phyloP scores from a whole-genome alignment of 2,888 invertebrate genomes.

The Drosophila setosimentum region DNA sequence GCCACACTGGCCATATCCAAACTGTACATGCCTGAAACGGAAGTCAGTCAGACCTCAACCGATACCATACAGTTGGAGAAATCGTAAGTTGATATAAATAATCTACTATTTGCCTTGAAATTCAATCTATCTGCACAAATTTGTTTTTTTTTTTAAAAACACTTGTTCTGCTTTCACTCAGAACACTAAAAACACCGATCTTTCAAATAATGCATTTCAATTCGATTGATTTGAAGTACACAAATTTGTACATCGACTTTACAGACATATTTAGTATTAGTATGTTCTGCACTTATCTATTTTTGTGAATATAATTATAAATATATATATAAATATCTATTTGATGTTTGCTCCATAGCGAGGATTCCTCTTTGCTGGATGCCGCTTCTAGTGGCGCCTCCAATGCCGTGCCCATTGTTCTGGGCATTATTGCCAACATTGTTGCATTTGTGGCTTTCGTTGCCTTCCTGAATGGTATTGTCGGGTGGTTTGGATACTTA shows the following conservation, averaged over 20 bases:
- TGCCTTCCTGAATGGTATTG: constrained; percentile 92
- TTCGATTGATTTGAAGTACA: too few relatives aligned
- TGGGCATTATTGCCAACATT: constrained; percentile 95
- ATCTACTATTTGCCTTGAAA: too few relatives aligned
- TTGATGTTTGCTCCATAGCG: constrained; percentile 85
- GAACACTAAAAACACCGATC: not conserved
- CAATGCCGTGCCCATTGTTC: constrained; percentile 91
- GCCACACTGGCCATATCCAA: constrained; percentile 96
- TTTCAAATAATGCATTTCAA: too few relatives aligned
- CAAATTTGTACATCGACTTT: too few relatives aligned
- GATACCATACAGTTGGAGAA: constrained; percentile 90
- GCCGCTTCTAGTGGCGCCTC: constrained; percentile 96
- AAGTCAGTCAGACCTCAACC: constrained; percentile 90
- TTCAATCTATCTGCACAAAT: not conserved
- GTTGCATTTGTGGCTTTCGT: constrained; percentile 96
- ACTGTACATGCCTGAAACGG: constrained; percentile 96
- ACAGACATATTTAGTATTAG: too few relatives aligned
- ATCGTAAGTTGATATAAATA: constrained; percentile 86
- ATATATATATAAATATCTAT: not conserved
- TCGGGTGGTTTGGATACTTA: constrained; percentile 92
- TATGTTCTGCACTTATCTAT: too few relatives aligned
- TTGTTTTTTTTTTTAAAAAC: too few relatives aligned
- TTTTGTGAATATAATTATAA: not conserved
- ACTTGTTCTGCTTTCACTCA: not conserved
- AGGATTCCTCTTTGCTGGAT: constrained; percentile 93